Conservation (phyloP, 2,888 invertebrate species). For the Eupithecia subumbrata region DNA sequence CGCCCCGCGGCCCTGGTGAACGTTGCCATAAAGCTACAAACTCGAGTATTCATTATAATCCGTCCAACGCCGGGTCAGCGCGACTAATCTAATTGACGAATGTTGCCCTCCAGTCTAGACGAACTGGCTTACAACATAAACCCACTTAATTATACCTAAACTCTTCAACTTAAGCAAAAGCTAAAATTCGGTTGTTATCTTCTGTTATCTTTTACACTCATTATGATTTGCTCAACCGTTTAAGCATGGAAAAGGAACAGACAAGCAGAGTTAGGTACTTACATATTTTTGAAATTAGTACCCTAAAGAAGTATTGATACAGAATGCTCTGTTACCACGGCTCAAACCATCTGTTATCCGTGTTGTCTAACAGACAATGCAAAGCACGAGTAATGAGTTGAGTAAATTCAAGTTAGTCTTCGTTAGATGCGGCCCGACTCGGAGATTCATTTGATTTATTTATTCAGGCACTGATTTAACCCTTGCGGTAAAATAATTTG, state of each 20-base stretch:
- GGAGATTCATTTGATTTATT: constrained; percentile 3
- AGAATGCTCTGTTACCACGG: neutral
- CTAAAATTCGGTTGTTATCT: too few species aligned
- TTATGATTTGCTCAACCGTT: too few species aligned
- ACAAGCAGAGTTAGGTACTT: too few species aligned
- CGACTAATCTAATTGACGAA: constrained; percentile 24
- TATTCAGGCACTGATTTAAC: neutral
- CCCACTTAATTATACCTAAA: neutral
- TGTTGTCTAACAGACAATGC: constrained; percentile 21
- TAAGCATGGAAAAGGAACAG: too few species aligned
- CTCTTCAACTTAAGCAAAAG: too few species aligned
- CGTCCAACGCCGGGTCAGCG: constrained; percentile 26
- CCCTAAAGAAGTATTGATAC: neutral
- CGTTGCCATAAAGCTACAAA: neutral
- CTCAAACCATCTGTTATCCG: neutral
- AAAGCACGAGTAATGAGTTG: constrained; percentile 31
- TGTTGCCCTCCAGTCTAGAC: neutral
- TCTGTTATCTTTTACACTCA: too few species aligned
- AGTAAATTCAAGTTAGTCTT: constrained; percentile 33
- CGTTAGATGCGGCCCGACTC: constrained; percentile 30
- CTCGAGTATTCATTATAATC: constrained; percentile 26
- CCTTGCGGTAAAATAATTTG: neutral
- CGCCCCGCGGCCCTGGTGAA: neutral
- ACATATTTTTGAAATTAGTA: too few species aligned
- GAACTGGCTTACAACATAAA: neutral